phyloP scores from a whole-genome alignment of 2,888 invertebrate species.

The Himalopsyche japonica region DNA sequence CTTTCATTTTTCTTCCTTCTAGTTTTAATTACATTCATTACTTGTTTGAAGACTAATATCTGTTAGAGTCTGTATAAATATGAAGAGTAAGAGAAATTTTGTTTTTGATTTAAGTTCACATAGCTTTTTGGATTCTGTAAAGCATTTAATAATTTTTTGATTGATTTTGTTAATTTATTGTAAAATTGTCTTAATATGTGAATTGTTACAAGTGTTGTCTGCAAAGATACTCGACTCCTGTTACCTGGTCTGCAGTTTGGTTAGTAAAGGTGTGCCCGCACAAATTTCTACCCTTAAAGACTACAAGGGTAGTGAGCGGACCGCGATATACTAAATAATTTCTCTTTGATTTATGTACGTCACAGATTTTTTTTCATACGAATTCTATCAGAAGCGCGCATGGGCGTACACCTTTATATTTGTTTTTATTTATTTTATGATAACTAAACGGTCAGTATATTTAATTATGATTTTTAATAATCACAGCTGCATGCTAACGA shows the following conservation, averaged over 20 bases:
- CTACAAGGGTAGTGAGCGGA: background rate
- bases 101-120: too few relatives aligned
- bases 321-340: background rate
- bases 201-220: too few relatives aligned
- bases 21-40: too few relatives aligned
- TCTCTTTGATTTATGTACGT: constrained; percentile 16
- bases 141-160: too few relatives aligned
- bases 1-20: too few relatives aligned
- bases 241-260: background rate
- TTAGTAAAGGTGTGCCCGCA: background rate
- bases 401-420: constrained; percentile 13
- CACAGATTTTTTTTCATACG: constrained; percentile 3
- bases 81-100: too few relatives aligned
- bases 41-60: too few relatives aligned
- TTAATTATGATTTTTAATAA: background rate
- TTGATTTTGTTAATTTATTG: too few relatives aligned
- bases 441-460: constrained; percentile 2
- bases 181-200: too few relatives aligned
- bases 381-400: background rate
- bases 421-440: constrained; percentile 17
- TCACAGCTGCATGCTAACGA: background rate
- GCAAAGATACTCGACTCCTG: background rate
- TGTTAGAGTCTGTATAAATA: too few relatives aligned
- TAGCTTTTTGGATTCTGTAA: too few relatives aligned
- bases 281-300: constrained; percentile 1